Evolutionary conservation across 2,113 vertebrate species (phyloP), one percentile per base, ranked within the genome.

Genomic region (Dasypus novemcinctus): DNA sequence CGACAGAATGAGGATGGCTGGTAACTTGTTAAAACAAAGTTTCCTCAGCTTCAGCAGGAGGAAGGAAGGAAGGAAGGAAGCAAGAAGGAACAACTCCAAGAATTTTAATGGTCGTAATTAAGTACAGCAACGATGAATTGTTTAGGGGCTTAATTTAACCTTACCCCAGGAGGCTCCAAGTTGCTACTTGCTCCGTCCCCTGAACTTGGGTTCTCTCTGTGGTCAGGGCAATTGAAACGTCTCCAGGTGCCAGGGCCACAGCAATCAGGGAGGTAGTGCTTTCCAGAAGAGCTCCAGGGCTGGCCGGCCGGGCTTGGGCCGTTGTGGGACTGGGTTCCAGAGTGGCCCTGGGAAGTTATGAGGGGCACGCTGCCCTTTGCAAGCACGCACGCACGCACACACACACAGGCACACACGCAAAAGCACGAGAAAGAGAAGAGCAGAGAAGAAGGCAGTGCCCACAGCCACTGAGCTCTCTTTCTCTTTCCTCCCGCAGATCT

Each of bases 91-190:
- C 98, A 98, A 98, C 98, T 98, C 99, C 98, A 99, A 98, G 98
- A 98, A 99, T 99, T 99, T 99, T 99, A 99, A 99, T 99, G 98
- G 98, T 98, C 98, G 98, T 99, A 99, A 99, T 99, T 99, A 99
- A 98, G 98, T 98, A 98, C 98, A 98, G 98, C 98, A 98, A 98
- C 98, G 98, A 97, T 97, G 98, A 98, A 98, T 98, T 99, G 98
- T 98, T 98, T 97, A 98, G 98, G 98, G 98, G 98, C 98, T 98
- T 98, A 98, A 98, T 98, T 98, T 98, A 98, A 98, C 98, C 98
- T 98, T 97, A 98, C 97, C 98, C 98, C 97, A 17, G 95, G 95
- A 98, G 97, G 97, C 97, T 97, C 98, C 98, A 98, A 98, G 99
- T 99, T 98, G 97, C 98, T 99, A 98, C 98, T 98, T 99, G 98